These are phyloP conservation scores for Paedocypris micromegethes DNA, from an alignment of 2,797 vertebrate genomes.

Conservation along the genomic window DNA sequence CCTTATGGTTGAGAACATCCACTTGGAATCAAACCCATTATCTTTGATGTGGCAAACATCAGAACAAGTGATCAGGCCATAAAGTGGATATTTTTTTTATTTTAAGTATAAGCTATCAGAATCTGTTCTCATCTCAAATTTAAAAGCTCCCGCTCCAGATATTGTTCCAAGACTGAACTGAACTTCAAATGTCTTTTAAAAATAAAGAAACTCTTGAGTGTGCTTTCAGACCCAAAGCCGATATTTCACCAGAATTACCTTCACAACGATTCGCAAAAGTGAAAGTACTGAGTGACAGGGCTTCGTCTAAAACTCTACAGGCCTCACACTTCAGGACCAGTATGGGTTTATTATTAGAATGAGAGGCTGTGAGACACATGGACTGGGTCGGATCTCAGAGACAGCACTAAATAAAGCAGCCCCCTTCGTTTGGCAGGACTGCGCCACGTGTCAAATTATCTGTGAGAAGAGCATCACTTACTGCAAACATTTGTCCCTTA, in stretches of 20 bases:
- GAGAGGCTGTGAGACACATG: not conserved
- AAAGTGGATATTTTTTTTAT: too few species aligned
- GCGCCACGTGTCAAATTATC: conserved; percentile 26
- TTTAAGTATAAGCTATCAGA: too few species aligned
- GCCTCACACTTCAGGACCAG: conserved; percentile 2
- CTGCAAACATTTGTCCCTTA: conserved; percentile 2
- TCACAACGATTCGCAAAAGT: conserved; percentile 2
- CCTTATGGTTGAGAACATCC: too few species aligned
- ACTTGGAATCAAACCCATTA: too few species aligned
- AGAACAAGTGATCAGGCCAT: too few species aligned
- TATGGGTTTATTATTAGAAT: conserved; percentile 19
- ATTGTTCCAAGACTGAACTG: too few species aligned
- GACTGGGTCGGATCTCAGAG: not conserved
- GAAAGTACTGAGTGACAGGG: conserved; percentile 3
- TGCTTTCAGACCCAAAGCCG: too few species aligned
- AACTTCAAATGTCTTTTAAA: too few species aligned
- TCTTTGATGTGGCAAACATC: too few species aligned
- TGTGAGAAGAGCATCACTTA: conserved; percentile 10
- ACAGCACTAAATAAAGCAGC: conserved; percentile 33
- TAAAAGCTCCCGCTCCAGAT: too few species aligned
- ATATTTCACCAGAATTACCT: not conserved
- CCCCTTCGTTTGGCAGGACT: conserved; percentile 3
- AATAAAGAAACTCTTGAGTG: too few species aligned
- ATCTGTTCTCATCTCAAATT: too few species aligned
- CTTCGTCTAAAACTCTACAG: conserved; percentile 2